Base-by-base conservation (phyloP, 2,888 invertebrate genomes). In the Lissonota sp. region DNA sequence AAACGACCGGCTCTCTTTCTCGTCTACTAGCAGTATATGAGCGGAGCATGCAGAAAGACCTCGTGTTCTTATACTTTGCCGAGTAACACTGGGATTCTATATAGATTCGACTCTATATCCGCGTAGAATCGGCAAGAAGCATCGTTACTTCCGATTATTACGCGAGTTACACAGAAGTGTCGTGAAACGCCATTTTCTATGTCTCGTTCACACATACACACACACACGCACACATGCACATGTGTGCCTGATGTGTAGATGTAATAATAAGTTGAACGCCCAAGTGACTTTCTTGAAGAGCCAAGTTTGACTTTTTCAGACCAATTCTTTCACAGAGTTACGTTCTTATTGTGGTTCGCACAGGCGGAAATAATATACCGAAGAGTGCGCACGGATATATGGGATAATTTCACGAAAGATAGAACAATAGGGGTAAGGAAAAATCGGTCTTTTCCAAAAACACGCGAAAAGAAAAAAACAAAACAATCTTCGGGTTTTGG, bases 101-200 rank as follows among this genome's bases (percentile, higher is more conserved):
- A 57, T 44, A 44, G 1, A 26, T 26, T 26, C 53, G 53, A 39
- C 12, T 51, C 66, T 14, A 16, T 37, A 16, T 63, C 42, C 10
- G 44, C 40, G 16, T 12, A 16, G 69, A 37, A 69, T 16, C 62
- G 53, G 44, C 57, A 42, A 42, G 69, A 69, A 44, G 69, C 62
- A 51, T 62, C 69, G 62, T 76, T 76, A 51, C 53, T 63, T 76
- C 75, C 75, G 75, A 76, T 76, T 76, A 76, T 69, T 67, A 76
- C 40, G 55, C 44, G 60, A 76, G 75, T 76, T 75, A n/a, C 14
- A 76, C 75, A 62, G 69, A 76, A 76, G 62, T 62, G 60, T 69
- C 75, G 62, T 62, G 62, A 44, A 69, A 69, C 67, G 51, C 75
- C 26, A 4, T 42, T 69, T 62, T 76, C 53, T 76, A 63, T 76